These are phyloP conservation scores for Sylvia borin DNA, from an alignment of 2,797 vertebrate genomes.

Conservation along the genomic window DNA sequence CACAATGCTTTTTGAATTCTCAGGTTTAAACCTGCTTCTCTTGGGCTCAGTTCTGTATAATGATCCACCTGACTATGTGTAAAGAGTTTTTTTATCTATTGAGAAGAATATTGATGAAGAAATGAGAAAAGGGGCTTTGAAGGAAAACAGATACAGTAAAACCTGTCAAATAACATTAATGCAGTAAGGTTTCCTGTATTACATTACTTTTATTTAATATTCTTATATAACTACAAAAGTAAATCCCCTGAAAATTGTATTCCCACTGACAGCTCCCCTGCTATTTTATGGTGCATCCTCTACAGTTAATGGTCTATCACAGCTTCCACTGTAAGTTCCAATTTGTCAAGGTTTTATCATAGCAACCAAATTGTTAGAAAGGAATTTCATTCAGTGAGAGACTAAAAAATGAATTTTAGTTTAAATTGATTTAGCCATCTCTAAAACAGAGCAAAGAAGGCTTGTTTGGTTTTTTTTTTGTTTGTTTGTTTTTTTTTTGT, in stretches of 20 bases:
- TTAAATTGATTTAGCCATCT: constrained; percentile 13
- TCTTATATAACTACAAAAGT: constrained; percentile 36
- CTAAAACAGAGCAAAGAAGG: neutral
- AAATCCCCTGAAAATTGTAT: constrained; percentile 27
- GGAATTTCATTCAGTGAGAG: neutral
- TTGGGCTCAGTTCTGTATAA: neutral
- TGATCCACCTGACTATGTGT: neutral
- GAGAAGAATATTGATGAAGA: neutral
- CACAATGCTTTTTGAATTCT: neutral
- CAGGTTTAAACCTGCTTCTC: neutral
- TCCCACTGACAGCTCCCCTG: constrained; percentile 40
- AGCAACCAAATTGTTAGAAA: constrained; percentile 30
- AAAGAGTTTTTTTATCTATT: neutral
- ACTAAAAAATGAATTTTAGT: neutral
- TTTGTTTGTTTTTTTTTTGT: too few relatives aligned
- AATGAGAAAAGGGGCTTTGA: constrained; percentile 20
- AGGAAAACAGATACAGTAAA: constrained; percentile 16
- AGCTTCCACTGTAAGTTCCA: neutral
- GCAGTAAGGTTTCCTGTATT: neutral
- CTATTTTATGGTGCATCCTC: constrained; percentile 35
- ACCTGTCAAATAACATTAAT: constrained; percentile 15
- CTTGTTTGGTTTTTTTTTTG: neutral
- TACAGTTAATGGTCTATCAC: constrained; percentile 48
- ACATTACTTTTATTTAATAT: constrained; percentile 42
- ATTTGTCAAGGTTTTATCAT: constrained; percentile 42